Evolutionary conservation across 2,113 vertebrate species (phyloP).

Genomic region (Hemiprocne comata): DNA sequence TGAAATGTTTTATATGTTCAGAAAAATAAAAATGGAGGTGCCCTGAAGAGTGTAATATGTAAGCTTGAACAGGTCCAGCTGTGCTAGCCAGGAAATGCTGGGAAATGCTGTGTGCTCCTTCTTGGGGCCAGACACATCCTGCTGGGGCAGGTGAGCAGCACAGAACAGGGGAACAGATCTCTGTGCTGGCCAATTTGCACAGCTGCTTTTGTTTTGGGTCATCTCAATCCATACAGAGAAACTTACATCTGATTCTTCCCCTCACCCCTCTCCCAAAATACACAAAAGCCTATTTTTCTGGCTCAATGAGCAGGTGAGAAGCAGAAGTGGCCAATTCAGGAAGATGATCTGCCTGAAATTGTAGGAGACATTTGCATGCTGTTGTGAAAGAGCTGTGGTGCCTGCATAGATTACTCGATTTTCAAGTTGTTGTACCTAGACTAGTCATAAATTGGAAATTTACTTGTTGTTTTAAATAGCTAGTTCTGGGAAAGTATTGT

Average conservation of each 20-base stretch:
- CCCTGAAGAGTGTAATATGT: not conserved
- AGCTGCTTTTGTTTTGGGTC: not conserved
- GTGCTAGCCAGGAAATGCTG: not conserved
- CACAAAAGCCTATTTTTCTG: not conserved
- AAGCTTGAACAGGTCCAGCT: not conserved
- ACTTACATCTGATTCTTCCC: not conserved
- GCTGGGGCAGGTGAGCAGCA: rapidly evolving
- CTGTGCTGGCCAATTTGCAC: rapidly evolving
- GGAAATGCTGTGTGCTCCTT: not conserved
- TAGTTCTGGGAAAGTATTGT: not conserved
- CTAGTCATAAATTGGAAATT: rapidly evolving
- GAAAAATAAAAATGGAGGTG: not conserved
- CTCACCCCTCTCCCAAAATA: not conserved
- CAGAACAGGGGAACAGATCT: not conserved
- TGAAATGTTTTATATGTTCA: not conserved
- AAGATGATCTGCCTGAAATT: not conserved
- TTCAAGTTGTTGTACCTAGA: not conserved
- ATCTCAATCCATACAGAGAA: not conserved
- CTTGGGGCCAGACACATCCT: too few species aligned
- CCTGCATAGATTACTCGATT: not conserved
- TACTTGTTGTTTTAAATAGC: not conserved
- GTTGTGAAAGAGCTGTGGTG: not conserved
- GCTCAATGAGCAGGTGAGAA: not conserved
- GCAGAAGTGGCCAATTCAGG: not conserved
- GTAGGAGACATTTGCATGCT: not conserved